phyloP scores from a whole-genome alignment of 2,888 invertebrate species.

The Hyposoter didymator region DNA sequence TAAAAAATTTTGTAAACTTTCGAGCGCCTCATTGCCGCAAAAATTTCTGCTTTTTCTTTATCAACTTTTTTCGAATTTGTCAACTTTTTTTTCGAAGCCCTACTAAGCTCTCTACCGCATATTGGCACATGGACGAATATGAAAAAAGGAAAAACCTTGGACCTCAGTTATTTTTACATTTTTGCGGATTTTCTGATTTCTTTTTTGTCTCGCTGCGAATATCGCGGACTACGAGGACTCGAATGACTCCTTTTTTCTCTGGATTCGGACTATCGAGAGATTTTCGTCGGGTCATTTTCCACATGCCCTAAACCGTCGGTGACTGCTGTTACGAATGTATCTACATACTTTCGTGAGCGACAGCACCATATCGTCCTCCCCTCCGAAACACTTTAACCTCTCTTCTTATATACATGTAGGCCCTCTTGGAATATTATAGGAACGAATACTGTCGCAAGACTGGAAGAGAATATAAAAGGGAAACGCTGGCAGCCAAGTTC shows the following conservation, averaged over 20 bases:
- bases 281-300: slow-evolving; percentile 24
- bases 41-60: neutral
- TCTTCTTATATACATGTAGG: neutral
- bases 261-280: slow-evolving; percentile 23
- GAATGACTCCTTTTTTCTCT: neutral
- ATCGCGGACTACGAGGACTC: neutral
- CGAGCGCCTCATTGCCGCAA: neutral
- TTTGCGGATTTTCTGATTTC: neutral
- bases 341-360: slow-evolving; percentile 46
- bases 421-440: neutral
- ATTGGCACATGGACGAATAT: neutral
- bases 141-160: slow-evolving; percentile 4
- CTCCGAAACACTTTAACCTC: slow-evolving; percentile 11
- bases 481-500: slow-evolving; percentile 13
- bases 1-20: neutral
- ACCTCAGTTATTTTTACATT: slow-evolving; percentile 10
- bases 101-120: neutral
- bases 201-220: neutral
- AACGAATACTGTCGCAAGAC: slow-evolving; percentile 1
- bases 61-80: too few species aligned
- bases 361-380: neutral
- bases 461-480: slow-evolving; percentile 7
- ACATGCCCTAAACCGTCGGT: neutral
- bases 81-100: too few species aligned
- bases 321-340: slow-evolving; percentile 31